phyloP scores from a whole-genome alignment of 92 coral and sea anemone species.

The Hydrozoanthus gracilis region DNA sequence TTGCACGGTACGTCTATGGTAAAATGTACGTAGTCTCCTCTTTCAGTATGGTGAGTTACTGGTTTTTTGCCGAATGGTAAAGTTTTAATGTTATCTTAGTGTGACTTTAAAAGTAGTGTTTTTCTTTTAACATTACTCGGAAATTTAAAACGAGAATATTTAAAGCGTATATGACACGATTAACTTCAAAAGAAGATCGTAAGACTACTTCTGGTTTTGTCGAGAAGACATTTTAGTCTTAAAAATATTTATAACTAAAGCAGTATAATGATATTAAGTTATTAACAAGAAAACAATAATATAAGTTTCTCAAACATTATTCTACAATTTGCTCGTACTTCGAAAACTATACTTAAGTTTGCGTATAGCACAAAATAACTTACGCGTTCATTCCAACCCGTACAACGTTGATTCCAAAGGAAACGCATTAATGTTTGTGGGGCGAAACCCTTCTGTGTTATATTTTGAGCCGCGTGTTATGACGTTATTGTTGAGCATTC shows the following conservation, averaged over 20 bases:
- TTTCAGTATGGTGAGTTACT: too few species aligned
- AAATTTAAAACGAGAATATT: not conserved
- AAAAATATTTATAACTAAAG: conserved; percentile 14
- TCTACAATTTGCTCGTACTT: not conserved
- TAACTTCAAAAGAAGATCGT: not conserved
- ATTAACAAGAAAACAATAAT: not conserved
- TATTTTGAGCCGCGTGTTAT: too few species aligned
- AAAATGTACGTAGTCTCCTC: too few species aligned
- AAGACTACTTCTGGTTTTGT: conserved; percentile 6
- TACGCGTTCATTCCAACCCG: too few species aligned
- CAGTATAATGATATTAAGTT: conserved; percentile 14
- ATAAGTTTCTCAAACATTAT: too few species aligned
- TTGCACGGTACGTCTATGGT: too few species aligned
- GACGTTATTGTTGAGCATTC: too few species aligned
- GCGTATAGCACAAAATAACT: too few species aligned
- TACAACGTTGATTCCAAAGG: too few species aligned
- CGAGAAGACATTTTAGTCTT: conserved; percentile 1
- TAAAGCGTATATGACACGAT: not conserved
- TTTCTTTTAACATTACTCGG: not conserved
- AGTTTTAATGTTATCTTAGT: not conserved
- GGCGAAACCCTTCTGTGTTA: too few species aligned
- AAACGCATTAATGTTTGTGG: too few species aligned
- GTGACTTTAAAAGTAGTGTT: not conserved
- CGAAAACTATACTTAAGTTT: too few species aligned
- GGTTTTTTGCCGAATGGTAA: not conserved